Evolutionary conservation across 2,797 vertebrate species (phyloP), one percentile per base, ranked within the genome.

Genomic region (Fistularia tabacaria): DNA sequence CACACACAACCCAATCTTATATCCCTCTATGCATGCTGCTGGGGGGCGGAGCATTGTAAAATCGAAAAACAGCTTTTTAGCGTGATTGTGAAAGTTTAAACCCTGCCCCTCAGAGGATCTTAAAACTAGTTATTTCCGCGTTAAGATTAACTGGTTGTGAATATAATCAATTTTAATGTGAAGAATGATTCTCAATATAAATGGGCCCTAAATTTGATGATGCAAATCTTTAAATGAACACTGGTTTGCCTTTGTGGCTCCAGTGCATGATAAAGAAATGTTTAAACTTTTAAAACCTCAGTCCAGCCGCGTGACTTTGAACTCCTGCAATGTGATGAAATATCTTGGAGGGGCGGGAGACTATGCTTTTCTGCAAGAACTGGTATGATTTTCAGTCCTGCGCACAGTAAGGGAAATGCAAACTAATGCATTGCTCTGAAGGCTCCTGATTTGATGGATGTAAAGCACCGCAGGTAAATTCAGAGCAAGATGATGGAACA

Each of bases 71-170:
- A 62, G 78, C 82, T 84, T 82, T 79, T 80, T 82, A 62, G 73
- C 81, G 83, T 51, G 83, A 92, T 91, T 91, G 89, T 92, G 90
- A 92, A 92, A 92, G 91, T 89, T 91, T 88, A 91, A 73, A 89
- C 76, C 72, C 69, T 64, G 71, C 80, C 81, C 79, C 71, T 77
- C 79, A 75, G 66, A 76, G 64, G 69, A 57, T 58, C 71, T 64
- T 49, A 25, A 25, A 25, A 25, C 2, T 25, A 25, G 2, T 25
- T 25, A 3, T 25, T 25, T 25, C 25, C 2, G 25, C 25, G 2
- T 25, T 25, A 25, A 25, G 25, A 25, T 25, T 25, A 25, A 25
- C 25, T 25, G 5, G 5, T 25, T 25, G 25, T 25, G 25, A 25
- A 25, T 25, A 25, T 25, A 25, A 25, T 25, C 25, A 25, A 25